Evolutionary conservation across 2,113 vertebrate genomes (phyloP).

Genomic region (Chlamydotis undulata): DNA sequence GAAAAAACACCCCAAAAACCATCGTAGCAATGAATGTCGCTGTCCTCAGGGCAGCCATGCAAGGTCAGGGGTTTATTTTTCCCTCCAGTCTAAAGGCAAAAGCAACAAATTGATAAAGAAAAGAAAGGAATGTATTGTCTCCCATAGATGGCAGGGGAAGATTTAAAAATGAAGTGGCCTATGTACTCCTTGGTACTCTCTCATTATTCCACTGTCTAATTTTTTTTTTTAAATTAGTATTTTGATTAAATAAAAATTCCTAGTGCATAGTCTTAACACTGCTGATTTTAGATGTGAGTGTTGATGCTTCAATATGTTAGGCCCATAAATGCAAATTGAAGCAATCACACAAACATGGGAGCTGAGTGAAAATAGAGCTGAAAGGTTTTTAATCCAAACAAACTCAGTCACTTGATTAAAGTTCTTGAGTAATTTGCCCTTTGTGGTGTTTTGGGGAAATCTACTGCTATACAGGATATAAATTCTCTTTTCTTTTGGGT

Average conservation of each 20-base stretch:
- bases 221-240: not conserved
- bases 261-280: not conserved
- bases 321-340: constrained; percentile 61
- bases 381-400: constrained; percentile 51
- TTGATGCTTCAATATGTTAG: constrained; percentile 23
- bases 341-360: constrained; percentile 43
- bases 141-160: not conserved
- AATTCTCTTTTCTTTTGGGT: not conserved
- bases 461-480: not conserved
- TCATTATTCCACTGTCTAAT: not conserved
- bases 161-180: not conserved
- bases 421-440: constrained; percentile 38
- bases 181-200: not conserved
- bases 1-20: not conserved
- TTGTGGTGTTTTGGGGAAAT: constrained; percentile 16
- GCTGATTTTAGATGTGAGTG: constrained; percentile 16
- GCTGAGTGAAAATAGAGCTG: constrained; percentile 11
- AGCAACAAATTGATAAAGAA: not conserved
- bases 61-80: not conserved
- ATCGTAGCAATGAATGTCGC: not conserved
- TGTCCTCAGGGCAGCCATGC: not conserved
- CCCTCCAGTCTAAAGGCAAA: not conserved
- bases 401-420: constrained; percentile 43
- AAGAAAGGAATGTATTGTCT: not conserved
- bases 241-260: constrained; percentile 67